Evolutionary conservation across 2,113 vertebrate genomes (phyloP).

Genomic region (Smithornis capensis): DNA sequence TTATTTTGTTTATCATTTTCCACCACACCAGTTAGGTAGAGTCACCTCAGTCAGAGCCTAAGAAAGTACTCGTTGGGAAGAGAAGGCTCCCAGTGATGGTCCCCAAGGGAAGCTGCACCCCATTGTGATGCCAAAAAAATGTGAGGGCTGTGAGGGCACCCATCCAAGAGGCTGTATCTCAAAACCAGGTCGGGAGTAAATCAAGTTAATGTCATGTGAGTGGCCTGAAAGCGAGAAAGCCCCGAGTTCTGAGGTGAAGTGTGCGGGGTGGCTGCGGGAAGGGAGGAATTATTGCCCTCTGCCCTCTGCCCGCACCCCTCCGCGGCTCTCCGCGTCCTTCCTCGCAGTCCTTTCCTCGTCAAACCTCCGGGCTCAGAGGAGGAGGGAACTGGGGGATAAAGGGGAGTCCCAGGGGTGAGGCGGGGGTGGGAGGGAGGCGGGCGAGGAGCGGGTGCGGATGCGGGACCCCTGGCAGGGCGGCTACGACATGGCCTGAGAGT

Average conservation of each 20-base stretch:
- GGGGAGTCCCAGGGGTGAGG: background rate
- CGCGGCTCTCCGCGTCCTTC: background rate
- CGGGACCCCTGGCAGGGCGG: too few relatives aligned
- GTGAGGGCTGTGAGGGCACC: background rate
- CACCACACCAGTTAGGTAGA: background rate
- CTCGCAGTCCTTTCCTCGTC: background rate
- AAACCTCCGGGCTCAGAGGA: background rate
- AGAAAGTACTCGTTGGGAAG: accelerated
- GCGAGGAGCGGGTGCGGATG: background rate
- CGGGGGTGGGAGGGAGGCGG: background rate
- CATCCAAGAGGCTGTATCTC: accelerated
- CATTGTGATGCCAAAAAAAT: accelerated
- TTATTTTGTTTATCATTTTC: background rate
- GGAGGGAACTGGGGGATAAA: accelerated
- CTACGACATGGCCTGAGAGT: background rate
- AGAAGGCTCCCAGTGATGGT: accelerated
- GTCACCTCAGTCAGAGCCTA: background rate
- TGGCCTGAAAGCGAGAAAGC: background rate
- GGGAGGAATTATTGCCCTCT: background rate
- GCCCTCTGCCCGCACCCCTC: background rate
- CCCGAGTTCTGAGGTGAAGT: background rate
- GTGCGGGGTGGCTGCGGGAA: too few relatives aligned
- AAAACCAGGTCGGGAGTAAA: background rate
- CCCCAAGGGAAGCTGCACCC: background rate
- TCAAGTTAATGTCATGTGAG: accelerated